A percentile compares a stretch with the other conserved stretches of the same genome.
Conservation (phyloP, 1,140 invertebrate genomes). For the Ephestia elutella region DNA sequence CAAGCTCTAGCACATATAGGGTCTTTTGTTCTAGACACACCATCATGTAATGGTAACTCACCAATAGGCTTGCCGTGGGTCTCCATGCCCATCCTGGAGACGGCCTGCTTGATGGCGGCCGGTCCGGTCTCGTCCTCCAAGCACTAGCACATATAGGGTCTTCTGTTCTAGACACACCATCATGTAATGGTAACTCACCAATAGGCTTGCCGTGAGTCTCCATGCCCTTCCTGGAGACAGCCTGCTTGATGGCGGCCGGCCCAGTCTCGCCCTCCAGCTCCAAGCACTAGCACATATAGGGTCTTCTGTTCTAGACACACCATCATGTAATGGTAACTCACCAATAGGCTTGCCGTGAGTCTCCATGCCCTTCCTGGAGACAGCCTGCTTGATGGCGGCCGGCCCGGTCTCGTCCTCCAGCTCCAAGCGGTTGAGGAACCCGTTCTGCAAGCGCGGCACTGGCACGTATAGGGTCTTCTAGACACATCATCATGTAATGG, state of each 20-base stretch:
- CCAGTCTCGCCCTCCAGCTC: slow-evolving; percentile 71
- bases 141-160: slow-evolving; percentile 76
- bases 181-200: slow-evolving; percentile 38
- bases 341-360: slow-evolving; percentile 79
- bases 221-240: slow-evolving; percentile 78
- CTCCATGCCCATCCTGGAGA: slow-evolving; percentile 78
- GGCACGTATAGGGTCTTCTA: too few relatives aligned
- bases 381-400: slow-evolving; percentile 78
- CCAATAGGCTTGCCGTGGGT: slow-evolving; percentile 79
- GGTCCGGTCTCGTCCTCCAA: slow-evolving; percentile 70
- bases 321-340: slow-evolving; percentile 19
- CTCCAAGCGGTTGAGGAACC: too few relatives aligned
- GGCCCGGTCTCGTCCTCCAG: slow-evolving; percentile 73
- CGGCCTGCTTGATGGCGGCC: slow-evolving; percentile 79
- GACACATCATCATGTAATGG: neutral
- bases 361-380: slow-evolving; percentile 78
- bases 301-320: slow-evolving; percentile 19
- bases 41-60: slow-evolving; percentile 18
- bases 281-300: slow-evolving; percentile 75
- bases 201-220: slow-evolving; percentile 80
- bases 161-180: neutral
- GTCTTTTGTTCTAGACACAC: slow-evolving; percentile 73
- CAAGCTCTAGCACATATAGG: slow-evolving; percentile 80
- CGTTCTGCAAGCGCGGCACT: too few relatives aligned
- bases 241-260: slow-evolving; percentile 78